Conservation (phyloP, 2,888 invertebrate genomes). For the Palloptera scutellata region DNA sequence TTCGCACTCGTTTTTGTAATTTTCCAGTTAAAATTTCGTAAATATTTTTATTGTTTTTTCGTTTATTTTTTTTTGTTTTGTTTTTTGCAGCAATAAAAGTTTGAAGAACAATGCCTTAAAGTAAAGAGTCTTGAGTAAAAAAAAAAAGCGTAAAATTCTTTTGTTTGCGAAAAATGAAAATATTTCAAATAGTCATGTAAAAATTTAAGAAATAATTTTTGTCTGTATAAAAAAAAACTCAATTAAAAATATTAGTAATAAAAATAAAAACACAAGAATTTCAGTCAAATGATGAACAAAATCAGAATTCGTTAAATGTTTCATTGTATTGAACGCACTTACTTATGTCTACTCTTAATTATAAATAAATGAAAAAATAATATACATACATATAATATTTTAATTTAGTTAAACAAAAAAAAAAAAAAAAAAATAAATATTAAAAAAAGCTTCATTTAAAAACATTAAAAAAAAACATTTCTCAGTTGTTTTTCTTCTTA, state of each 20-base stretch:
- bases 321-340: slow-evolving; percentile 48
- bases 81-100: slow-evolving; percentile 28
- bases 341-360: slow-evolving; percentile 26
- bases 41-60: slow-evolving; percentile 4
- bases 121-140: neutral
- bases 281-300: slow-evolving; percentile 7
- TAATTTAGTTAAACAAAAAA: slow-evolving; percentile 23
- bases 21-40: slow-evolving; percentile 9
- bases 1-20: slow-evolving; percentile 2
- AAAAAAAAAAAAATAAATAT: slow-evolving; percentile 35
- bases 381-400: slow-evolving; percentile 23
- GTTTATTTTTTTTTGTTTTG: slow-evolving; percentile 14
- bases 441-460: slow-evolving; percentile 32
- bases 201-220: slow-evolving; percentile 2
- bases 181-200: neutral
- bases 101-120: slow-evolving; percentile 7
- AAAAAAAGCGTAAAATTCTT: slow-evolving; percentile 31
- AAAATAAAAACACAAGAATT: too few species aligned
- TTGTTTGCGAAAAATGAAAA: slow-evolving; percentile 35
- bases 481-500: slow-evolving; percentile 26
- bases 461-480: slow-evolving; percentile 45
- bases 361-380: slow-evolving; percentile 20
- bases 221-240: slow-evolving; percentile 1
- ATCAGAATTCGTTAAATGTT: slow-evolving; percentile 55
- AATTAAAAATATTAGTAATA: too few species aligned